Conservation (phyloP, 2,797 vertebrate species). For the Rhynchonycteris naso region DNA sequence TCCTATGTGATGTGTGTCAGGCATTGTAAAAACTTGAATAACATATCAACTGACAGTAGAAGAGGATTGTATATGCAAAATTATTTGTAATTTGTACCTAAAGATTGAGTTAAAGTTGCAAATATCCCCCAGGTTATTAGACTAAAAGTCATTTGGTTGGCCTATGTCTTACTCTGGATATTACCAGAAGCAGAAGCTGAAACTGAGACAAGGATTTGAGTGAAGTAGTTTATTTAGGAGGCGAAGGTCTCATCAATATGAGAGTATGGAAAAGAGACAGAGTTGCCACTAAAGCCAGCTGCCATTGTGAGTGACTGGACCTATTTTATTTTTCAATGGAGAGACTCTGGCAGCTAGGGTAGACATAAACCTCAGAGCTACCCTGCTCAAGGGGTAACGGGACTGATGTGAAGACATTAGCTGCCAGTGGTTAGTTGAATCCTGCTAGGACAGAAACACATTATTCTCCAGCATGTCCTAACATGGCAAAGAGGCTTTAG, state of each 20-base stretch:
- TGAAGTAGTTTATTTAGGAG: not conserved
- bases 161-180: not conserved
- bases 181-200: not conserved
- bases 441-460: accelerated
- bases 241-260: not conserved
- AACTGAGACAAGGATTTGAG: not conserved
- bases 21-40: not conserved
- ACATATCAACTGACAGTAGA: not conserved
- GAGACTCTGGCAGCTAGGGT: not conserved
- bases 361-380: too few relatives aligned
- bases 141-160: not conserved
- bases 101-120: not conserved
- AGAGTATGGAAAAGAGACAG: not conserved
- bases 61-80: not conserved
- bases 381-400: not conserved
- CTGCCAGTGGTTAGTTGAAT: not conserved
- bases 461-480: not conserved
- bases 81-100: not conserved
- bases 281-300: not conserved
- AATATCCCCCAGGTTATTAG: not conserved
- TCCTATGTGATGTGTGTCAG: not conserved
- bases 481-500: not conserved
- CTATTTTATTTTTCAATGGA: not conserved
- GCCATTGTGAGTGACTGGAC: not conserved
- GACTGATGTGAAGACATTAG: not conserved